These are phyloP conservation scores for Stichopus chloronotus DNA, from an alignment of 35 echinoderm and acorn worm genomes.

Conservation along the genomic window DNA sequence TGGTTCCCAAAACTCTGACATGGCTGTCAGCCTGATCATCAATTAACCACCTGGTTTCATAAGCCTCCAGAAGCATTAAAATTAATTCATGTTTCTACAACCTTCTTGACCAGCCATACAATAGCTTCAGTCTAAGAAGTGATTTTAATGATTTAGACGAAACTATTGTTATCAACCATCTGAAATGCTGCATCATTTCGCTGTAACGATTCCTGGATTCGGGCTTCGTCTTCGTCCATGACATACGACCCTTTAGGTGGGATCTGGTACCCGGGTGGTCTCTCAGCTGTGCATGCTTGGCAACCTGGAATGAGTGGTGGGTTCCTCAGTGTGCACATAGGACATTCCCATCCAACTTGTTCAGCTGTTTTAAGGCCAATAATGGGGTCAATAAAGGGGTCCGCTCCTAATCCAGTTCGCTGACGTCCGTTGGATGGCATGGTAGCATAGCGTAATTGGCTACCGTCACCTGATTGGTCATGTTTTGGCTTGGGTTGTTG, in stretches of 20 bases:
- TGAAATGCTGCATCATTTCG: slow-evolving; percentile 7
- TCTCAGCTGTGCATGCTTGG: not conserved
- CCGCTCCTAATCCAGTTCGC: not conserved
- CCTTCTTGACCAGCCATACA: no score
- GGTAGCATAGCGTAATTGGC: no score
- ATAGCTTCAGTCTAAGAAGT: no score
- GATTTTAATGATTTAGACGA: no score
- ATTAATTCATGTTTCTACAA: no score
- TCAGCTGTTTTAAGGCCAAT: not conserved
- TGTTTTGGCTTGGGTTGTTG: not conserved
- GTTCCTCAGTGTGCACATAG: slow-evolving; percentile 15
- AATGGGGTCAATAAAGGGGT: no score
- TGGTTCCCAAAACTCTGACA: no score
- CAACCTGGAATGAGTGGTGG: slow-evolving; percentile 32
- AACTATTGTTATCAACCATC: not conserved
- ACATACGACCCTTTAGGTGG: slow-evolving; percentile 32
- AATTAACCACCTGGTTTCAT: no score
- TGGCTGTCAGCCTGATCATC: no score
- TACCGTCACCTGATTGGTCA: no score
- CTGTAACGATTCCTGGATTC: not conserved
- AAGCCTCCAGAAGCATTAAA: no score
- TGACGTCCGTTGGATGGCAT: no score
- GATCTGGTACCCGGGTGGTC: slow-evolving; percentile 12
- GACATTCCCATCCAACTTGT: slow-evolving; percentile 48
- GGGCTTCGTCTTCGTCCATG: slow-evolving; percentile 44